These are phyloP conservation scores for Bettongia penicillata DNA, from an alignment of 2,113 vertebrate species.

Conservation along the genomic window DNA sequence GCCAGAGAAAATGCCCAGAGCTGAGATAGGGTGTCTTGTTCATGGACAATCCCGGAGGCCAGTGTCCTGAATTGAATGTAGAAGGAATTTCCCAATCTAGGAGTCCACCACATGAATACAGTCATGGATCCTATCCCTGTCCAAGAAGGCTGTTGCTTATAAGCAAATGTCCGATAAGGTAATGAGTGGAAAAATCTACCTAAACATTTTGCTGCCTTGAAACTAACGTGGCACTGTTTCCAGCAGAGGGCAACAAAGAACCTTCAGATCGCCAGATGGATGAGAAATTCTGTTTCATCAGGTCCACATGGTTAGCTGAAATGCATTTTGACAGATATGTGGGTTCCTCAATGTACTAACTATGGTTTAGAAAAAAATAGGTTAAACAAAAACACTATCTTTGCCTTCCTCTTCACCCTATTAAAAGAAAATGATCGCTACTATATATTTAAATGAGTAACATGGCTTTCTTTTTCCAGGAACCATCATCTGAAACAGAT, in stretches of 20 bases:
- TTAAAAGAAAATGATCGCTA: neutral
- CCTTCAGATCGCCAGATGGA: neutral
- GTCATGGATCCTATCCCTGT: neutral
- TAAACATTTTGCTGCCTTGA: neutral
- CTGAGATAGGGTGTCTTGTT: neutral
- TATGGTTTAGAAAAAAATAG: neutral
- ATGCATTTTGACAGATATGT: neutral
- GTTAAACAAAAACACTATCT: neutral
- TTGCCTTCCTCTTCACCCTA: slow-evolving; percentile 11
- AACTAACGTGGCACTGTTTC: slow-evolving; percentile 1
- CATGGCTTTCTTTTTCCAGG: neutral
- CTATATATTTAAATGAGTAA: neutral
- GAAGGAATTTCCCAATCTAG: neutral
- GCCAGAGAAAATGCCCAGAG: neutral
- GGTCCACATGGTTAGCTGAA: neutral
- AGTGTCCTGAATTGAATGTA: neutral
- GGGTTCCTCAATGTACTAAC: neutral
- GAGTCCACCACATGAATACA: neutral
- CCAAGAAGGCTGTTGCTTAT: neutral
- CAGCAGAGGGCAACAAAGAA: slow-evolving; percentile 40
- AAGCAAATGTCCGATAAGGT: neutral
- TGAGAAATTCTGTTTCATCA: neutral
- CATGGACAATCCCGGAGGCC: neutral
- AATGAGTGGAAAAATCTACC: neutral
- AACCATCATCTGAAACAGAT: slow-evolving; percentile 24